Percentiles rank a stretch among this genome's conserved stretches.
phyloP scores from a whole-genome alignment of 1,140 invertebrate genomes.

The Aphis craccivora region DNA sequence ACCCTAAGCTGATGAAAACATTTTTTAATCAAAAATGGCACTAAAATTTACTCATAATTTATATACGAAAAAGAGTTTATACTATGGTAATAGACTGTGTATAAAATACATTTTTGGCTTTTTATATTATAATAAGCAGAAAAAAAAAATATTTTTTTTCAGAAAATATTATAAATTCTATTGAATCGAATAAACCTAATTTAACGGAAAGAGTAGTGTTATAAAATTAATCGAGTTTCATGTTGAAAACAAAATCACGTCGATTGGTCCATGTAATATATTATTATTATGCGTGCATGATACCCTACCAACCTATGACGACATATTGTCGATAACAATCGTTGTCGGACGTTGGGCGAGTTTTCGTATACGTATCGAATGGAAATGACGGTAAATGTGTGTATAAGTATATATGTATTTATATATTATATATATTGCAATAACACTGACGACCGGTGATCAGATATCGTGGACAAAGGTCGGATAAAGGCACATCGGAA shows the following conservation, averaged over 20 bases:
- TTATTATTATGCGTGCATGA: too few species aligned
- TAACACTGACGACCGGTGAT: not conserved
- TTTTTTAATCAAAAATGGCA: slow-evolving; percentile 14
- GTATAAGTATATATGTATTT: not conserved
- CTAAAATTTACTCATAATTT: not conserved
- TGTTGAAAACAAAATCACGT: not conserved
- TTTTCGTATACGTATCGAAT: not conserved
- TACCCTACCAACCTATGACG: not conserved
- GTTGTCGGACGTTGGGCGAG: not conserved
- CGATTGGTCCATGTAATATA: not conserved
- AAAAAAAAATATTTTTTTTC: not conserved
- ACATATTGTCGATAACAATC: not conserved
- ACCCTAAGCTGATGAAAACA: not conserved
- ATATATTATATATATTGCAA: not conserved
- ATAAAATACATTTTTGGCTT: not conserved
- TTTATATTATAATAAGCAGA: not conserved
- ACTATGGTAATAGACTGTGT: not conserved
- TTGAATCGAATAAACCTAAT: not conserved
- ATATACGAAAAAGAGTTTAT: not conserved
- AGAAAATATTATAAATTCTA: not conserved
- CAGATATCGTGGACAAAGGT: not conserved
- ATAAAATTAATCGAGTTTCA: slow-evolving; percentile 16
- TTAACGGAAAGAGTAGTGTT: not conserved
- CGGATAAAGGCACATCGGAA: not conserved
- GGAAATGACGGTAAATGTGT: not conserved